These are phyloP conservation scores for Drosophila kambysellisi DNA, from an alignment of 2,888 invertebrate genomes.

Conservation along the genomic window DNA sequence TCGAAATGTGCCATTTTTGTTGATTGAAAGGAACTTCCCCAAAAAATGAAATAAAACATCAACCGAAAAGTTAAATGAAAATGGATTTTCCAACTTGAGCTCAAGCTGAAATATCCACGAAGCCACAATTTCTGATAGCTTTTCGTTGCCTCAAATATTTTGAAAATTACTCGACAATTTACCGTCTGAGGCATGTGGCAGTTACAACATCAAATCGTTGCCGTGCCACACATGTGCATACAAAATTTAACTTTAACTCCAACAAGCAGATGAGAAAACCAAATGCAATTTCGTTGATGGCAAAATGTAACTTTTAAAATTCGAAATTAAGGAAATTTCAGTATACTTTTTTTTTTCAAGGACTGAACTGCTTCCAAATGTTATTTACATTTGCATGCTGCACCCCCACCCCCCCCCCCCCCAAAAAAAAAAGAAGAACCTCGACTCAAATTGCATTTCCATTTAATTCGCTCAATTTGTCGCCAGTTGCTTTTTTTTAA, in stretches of 20 bases:
- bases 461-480: slow-evolving; percentile 63
- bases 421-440: neutral
- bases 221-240: neutral
- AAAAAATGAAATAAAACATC: slow-evolving; percentile 8
- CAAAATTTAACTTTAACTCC: neutral
- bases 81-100: neutral
- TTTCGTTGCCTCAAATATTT: neutral
- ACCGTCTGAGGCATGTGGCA: neutral
- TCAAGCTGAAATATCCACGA: neutral
- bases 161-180: neutral
- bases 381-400: slow-evolving; percentile 25
- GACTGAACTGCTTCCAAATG: slow-evolving; percentile 15
- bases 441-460: slow-evolving; percentile 43
- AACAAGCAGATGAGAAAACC: neutral
- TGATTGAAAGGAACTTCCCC: slow-evolving; percentile 27
- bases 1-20: slow-evolving; percentile 41
- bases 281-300: slow-evolving; percentile 5
- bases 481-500: slow-evolving; percentile 39
- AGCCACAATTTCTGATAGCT: neutral
- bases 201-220: neutral
- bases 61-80: slow-evolving; percentile 20
- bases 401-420: rapidly evolving
- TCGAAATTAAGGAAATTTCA: neutral
- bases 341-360: neutral
- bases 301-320: neutral